Base-by-base conservation (phyloP, 2,888 invertebrate genomes). In the Agrilus biguttatus region DNA sequence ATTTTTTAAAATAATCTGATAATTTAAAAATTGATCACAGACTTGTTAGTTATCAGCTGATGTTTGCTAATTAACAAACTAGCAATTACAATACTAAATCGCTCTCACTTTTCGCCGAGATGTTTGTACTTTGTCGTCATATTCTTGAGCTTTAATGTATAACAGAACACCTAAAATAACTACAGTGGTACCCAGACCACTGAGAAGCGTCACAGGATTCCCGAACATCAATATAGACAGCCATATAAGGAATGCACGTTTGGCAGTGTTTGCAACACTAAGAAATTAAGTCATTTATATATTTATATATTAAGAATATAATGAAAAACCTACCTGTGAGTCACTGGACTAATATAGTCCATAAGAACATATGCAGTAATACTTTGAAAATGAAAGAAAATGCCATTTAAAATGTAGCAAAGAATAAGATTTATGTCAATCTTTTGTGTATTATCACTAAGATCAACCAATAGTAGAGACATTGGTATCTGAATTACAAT, bases 321-420 rank as follows among this genome's bases (percentile, higher is more conserved):
- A 37, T 37, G 37, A 42, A 42, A 43, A 51, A 49, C 52, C 56
- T 68, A 80, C 80, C 80, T 80, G 59, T 85, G 83, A 23, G 84
- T 84, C 13, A 85, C 83, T 19, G 84, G 83, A 61, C 80, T 82
- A 58, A 85, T 82, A 56, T 81, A 83, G 57, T 80, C 80, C 80
- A 85, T 83, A 47, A 84, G 72, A 47, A 82, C 81, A 61, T 83
- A 84, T 6, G 83, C 83, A 36, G 81, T 80, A 55, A 84, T 81
- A 60, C 81, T 82, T 73, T 85, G 85, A 58, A 80, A 80, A 63
- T 85, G 84, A 63, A 83, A 85, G 63, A 81, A 82, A 28, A 83
- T 59, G 42, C 84, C 85, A 61, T 83, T 83, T 13, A 82, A 63
- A 41, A 81, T 60, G 56, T 79, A 77, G 48, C 74, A 74, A 36